Percentiles rank a stretch among this genome's conserved stretches.
Evolutionary conservation across 2,888 invertebrate genomes (phyloP).

Genomic region (Zaprionus obscuricornis): DNA sequence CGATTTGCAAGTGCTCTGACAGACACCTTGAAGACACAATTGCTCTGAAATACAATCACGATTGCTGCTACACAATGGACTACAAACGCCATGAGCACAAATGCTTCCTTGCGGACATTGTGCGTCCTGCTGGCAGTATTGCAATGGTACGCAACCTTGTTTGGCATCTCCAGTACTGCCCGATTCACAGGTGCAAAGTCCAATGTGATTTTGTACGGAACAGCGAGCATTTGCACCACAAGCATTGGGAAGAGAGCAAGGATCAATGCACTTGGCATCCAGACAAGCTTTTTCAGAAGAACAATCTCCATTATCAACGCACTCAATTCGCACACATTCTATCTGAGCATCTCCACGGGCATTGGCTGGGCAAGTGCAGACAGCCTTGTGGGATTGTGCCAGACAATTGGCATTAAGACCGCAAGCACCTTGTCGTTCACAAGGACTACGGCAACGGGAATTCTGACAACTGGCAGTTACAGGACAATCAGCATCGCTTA

Average conservation of each 20-base stretch:
- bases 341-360: constrained; percentile 90
- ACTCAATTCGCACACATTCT: constrained; percentile 90
- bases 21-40: constrained; percentile 93
- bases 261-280: constrained; percentile 91
- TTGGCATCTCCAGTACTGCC: constrained; percentile 94
- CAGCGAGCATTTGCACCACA: constrained; percentile 93
- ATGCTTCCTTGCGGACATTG: constrained; percentile 93
- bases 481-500: constrained; percentile 91
- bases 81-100: constrained; percentile 92
- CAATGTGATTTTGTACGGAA: constrained; percentile 89
- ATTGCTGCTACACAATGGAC: constrained; percentile 90
- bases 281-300: constrained; percentile 89
- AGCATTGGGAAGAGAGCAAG: constrained; percentile 91
- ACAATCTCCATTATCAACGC: constrained; percentile 91
- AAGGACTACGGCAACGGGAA: constrained; percentile 91
- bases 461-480: constrained; percentile 89
- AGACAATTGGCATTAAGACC: constrained; percentile 91
- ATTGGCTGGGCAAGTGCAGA: constrained; percentile 90
- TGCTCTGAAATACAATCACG: constrained; percentile 94
- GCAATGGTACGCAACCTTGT: constrained; percentile 91
- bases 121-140: constrained; percentile 91
- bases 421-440: constrained; percentile 87
- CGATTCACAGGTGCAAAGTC: constrained; percentile 91
- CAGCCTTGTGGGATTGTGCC: constrained; percentile 87
- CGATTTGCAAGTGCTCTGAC: constrained; percentile 91